Evolutionary conservation across 2,888 invertebrate genomes (phyloP), one percentile per base, ranked within the genome.

Genomic region (Herminia tarsipennalis): DNA sequence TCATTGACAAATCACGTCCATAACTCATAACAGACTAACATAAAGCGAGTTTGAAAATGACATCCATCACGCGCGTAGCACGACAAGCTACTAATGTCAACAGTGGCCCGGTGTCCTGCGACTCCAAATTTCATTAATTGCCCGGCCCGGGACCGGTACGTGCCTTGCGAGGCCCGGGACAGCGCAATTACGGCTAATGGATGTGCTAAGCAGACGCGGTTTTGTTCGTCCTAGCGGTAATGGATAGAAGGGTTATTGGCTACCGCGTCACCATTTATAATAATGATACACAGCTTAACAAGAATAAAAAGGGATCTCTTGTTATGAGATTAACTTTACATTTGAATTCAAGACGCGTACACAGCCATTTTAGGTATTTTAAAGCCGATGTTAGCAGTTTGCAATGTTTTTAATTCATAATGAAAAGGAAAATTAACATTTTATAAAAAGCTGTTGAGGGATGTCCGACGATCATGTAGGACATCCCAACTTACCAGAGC

Each of bases 121-220:
- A 46, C 58, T 55, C 57, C 54, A 61, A 70, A 66, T 68, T 66
- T 65, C 63, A 63, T 63, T 66, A 66, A 66, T 65, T 55, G 61
- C 44, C 28, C 10, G 55, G 40, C 57, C 61, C 56, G 58, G 46
- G 41, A 24, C 54, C 35, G 46, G 36, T 18, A 32, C 51, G 51
- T 54, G 55, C 53, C 47, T 30, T 38, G 30, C 40, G 24, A 14
- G 44, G 34, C 50, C 52, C 52, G 56, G 66, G 56, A 53, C 63
- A 35, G 33, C 37, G 53, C 56, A 66, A 71, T 73, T 66, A 73
- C 62, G 48, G 46, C 44, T 69, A 73, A 73, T 73, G 73, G 65
- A 67, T 61, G 71, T 60, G 62, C 68, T 70, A 63, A 71, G 68
- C 70, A 68, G 52, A 58, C 59, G 57, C 52, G 66, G 65, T 61